Percentiles rank a stretch among this genome's conserved stretches.
Evolutionary conservation across 2,797 vertebrate genomes (phyloP).

Genomic region (Poliocrania exsul): DNA sequence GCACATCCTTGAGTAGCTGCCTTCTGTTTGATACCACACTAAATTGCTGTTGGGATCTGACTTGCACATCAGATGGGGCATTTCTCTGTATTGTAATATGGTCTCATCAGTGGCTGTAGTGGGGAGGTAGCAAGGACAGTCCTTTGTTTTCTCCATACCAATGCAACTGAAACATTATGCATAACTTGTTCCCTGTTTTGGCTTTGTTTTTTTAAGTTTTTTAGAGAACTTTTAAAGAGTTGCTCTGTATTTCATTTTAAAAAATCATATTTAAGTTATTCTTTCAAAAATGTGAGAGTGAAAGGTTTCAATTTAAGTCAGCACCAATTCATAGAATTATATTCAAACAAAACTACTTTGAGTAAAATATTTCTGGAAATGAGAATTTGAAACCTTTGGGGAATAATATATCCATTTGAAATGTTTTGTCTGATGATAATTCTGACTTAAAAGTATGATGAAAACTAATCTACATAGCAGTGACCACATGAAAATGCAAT

Average conservation of each 20-base stretch:
- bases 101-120: not conserved
- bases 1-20: not conserved
- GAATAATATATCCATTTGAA: not conserved
- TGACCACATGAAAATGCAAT: not conserved
- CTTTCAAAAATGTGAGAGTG: not conserved
- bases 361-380: not conserved
- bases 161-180: not conserved
- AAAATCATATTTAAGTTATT: not conserved
- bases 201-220: not conserved
- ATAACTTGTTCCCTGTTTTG: not conserved
- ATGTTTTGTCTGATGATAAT: not conserved
- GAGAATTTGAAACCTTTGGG: not conserved
- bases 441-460: not conserved
- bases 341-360: not conserved
- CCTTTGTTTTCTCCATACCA: not conserved
- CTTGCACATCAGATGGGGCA: fast-evolving
- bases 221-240: not conserved
- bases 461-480: not conserved
- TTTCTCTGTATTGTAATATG: not conserved
- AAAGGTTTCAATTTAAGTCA: not conserved
- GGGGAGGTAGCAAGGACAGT: not conserved
- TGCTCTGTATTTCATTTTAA: not conserved
- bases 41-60: not conserved
- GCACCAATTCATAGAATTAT: not conserved
- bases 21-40: not conserved